Percentiles rank a stretch among this genome's conserved stretches.
Conservation (phyloP, 2,113 vertebrate species). For the Mus spicilegus region DNA sequence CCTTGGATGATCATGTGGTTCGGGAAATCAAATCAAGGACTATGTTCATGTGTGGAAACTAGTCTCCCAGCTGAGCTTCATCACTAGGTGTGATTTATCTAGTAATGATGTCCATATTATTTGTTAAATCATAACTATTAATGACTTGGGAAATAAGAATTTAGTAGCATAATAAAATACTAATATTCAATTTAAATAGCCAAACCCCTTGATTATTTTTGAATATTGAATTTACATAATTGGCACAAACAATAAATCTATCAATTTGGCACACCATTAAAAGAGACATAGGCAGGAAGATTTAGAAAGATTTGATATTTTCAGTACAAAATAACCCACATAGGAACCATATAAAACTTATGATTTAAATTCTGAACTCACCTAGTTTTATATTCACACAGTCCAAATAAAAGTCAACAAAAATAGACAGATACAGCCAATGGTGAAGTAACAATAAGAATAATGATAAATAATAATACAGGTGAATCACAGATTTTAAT, state of each 20-base stretch:
- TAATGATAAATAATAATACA: background rate
- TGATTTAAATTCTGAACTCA: constrained; percentile 33
- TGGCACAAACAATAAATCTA: constrained; percentile 50
- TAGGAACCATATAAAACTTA: background rate
- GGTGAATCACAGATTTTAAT: constrained; percentile 15
- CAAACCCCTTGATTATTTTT: background rate
- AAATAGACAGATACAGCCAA: background rate
- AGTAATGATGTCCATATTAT: background rate
- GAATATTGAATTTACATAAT: background rate
- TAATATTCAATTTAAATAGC: constrained; percentile 25
- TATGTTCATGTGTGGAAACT: background rate
- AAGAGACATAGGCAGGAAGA: constrained; percentile 7
- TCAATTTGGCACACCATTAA: background rate
- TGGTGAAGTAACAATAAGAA: constrained; percentile 49
- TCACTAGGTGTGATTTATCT: background rate
- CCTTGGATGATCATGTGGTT: background rate
- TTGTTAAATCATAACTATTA: background rate
- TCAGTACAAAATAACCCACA: constrained; percentile 21
- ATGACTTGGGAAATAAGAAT: constrained; percentile 22
- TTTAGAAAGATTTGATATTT: constrained; percentile 48
- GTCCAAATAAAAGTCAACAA: background rate
- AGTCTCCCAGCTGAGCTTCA: background rate
- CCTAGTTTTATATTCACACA: constrained; percentile 13
- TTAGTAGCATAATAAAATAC: constrained; percentile 42
- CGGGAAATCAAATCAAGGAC: background rate